These are phyloP conservation scores for Trachelus troglodyta DNA, from an alignment of 2,888 invertebrate genomes.

Conservation along the genomic window DNA sequence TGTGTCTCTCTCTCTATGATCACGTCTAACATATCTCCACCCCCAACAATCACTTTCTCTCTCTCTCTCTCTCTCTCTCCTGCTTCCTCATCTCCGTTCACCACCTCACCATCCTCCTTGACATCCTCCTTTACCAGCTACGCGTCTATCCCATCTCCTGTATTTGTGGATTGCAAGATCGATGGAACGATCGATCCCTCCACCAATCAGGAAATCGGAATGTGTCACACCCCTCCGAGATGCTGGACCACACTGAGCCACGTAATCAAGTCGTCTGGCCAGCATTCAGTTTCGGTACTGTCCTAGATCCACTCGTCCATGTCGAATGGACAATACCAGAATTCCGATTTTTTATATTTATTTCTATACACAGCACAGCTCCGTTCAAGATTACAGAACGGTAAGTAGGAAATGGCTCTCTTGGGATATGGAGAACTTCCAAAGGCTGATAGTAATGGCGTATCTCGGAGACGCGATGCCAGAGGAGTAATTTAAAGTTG, in stretches of 20 bases:
- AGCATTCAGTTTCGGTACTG: neutral
- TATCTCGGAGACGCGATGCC: neutral
- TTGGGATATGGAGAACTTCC: neutral
- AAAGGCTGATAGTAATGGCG: neutral
- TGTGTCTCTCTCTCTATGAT: neutral
- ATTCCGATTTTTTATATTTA: neutral
- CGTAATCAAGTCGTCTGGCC: neutral
- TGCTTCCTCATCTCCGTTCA: neutral
- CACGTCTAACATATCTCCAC: neutral
- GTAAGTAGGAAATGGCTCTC: neutral
- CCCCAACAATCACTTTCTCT: slow-evolving; percentile 7
- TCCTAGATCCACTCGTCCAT: neutral
- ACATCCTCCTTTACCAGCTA: neutral
- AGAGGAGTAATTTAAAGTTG: slow-evolving; percentile 45
- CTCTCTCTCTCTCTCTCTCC: neutral
- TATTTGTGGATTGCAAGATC: slow-evolving; percentile 13
- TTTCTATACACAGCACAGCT: neutral
- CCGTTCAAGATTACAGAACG: neutral
- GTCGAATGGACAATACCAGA: neutral
- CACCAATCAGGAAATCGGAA: slow-evolving; percentile 8
- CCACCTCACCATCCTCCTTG: slow-evolving; percentile 13
- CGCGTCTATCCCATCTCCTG: slow-evolving; percentile 17
- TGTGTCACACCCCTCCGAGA: neutral
- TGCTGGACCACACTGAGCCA: neutral
- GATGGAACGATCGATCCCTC: slow-evolving; percentile 8